These are phyloP conservation scores for Pammene fasciana DNA, from an alignment of 2,888 invertebrate species.

Conservation along the genomic window DNA sequence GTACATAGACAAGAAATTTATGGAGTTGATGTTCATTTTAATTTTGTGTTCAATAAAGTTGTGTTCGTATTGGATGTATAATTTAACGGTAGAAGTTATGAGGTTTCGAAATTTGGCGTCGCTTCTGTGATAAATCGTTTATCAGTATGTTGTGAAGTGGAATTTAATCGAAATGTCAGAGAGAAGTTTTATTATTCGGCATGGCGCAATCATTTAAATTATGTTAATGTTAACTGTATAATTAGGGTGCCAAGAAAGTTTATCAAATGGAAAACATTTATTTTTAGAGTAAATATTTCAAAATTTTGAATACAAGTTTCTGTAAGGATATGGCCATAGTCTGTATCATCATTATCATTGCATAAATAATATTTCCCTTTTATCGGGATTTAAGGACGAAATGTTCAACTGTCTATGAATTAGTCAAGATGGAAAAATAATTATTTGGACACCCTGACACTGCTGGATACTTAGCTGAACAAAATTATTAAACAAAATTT, in stretches of 20 bases:
- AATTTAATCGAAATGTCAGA: slow-evolving; percentile 25
- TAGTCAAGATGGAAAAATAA: too few species aligned
- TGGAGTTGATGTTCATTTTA: slow-evolving; percentile 5
- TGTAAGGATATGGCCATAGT: too few species aligned
- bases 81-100: slow-evolving; percentile 22
- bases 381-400: too few species aligned
- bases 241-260: neutral
- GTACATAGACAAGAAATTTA: slow-evolving; percentile 2
- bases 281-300: too few species aligned
- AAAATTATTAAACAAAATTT: too few species aligned
- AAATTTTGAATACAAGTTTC: too few species aligned
- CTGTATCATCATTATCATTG: too few species aligned
- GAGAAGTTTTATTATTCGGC: neutral
- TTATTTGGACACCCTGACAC: too few species aligned
- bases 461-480: too few species aligned
- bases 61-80: slow-evolving; percentile 3
- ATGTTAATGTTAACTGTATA: neutral
- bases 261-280: neutral
- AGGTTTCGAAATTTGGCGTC: slow-evolving; percentile 20
- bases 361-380: too few species aligned
- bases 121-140: slow-evolving; percentile 32
- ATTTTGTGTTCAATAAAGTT: slow-evolving; percentile 12
- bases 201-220: slow-evolving; percentile 17
- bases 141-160: slow-evolving; percentile 22
- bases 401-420: too few species aligned